Conservation (phyloP, 2,113 vertebrate species). For the Pampusana beccarii region DNA sequence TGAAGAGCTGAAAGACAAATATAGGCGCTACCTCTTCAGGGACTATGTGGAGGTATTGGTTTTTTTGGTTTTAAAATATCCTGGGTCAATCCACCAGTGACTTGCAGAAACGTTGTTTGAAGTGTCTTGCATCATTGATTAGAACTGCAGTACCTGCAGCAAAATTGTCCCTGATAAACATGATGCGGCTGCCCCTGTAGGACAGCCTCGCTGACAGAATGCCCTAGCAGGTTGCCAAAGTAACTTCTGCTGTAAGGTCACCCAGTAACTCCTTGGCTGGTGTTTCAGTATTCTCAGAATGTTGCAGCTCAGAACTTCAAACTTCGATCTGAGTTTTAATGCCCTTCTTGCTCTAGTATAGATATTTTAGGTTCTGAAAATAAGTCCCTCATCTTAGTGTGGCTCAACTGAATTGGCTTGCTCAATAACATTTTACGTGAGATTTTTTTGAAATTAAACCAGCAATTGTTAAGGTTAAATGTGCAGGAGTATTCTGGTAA, state of each 20-base stretch:
- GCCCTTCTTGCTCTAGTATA: not conserved
- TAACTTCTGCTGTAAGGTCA: constrained; percentile 46
- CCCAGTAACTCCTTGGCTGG: not conserved
- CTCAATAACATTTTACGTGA: not conserved
- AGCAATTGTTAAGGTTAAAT: not conserved
- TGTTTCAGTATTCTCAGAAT: not conserved
- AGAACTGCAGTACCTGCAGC: constrained; percentile 27
- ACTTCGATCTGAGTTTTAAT: not conserved
- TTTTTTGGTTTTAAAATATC: not conserved
- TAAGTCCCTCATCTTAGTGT: not conserved
- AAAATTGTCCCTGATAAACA: not conserved
- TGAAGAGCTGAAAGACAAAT: constrained; percentile 98
- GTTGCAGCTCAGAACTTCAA: constrained; percentile 5
- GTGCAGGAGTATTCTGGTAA: not conserved
- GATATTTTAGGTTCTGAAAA: not conserved
- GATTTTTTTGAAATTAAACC: not conserved
- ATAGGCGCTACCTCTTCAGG: constrained; percentile 99
- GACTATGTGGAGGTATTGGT: constrained; percentile 92
- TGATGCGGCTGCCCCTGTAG: not conserved
- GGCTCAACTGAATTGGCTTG: not conserved
- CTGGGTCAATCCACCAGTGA: not conserved
- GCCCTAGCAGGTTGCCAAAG: constrained; percentile 25
- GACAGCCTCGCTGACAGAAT: not conserved
- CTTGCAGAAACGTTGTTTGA: constrained; percentile 19
- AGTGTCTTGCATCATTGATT: constrained; percentile 33